phyloP scores from a whole-genome alignment of 2,797 vertebrate genomes.

The Melanotaenia pygmaea region DNA sequence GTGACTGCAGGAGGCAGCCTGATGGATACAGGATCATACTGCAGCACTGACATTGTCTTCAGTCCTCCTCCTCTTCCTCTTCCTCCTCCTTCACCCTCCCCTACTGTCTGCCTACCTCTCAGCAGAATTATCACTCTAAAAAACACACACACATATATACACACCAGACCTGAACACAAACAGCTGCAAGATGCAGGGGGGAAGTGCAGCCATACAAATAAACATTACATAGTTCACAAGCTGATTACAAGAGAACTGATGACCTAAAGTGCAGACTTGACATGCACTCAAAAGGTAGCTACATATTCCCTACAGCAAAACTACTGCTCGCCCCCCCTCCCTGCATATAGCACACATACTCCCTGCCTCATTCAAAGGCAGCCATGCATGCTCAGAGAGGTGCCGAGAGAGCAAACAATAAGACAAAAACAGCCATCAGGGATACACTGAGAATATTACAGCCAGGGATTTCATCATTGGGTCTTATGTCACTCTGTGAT shows the following conservation, averaged over 20 bases:
- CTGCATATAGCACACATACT: constrained; percentile 25
- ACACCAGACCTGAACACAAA: constrained; percentile 33
- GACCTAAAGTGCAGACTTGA: constrained; percentile 37
- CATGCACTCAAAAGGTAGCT: constrained; percentile 43
- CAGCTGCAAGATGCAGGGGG: constrained; percentile 40
- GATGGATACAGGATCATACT: constrained; percentile 81
- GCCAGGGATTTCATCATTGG: constrained; percentile 62
- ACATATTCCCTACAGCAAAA: constrained; percentile 54
- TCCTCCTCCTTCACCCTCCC: constrained; percentile 66
- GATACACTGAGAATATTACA: constrained; percentile 49
- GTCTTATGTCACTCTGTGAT: constrained; percentile 52
- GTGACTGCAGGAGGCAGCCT: constrained; percentile 78
- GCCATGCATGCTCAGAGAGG: constrained; percentile 64
- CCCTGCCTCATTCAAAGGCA: constrained; percentile 59
- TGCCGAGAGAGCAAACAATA: constrained; percentile 56
- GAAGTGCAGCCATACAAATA: constrained; percentile 39
- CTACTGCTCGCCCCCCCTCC: constrained; percentile 12
- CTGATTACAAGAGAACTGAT: constrained; percentile 37
- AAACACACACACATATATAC: constrained; percentile 28
- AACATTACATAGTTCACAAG: constrained; percentile 29
- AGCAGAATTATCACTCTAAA: constrained; percentile 77
- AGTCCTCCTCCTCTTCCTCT: constrained; percentile 66
- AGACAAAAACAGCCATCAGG: constrained; percentile 53
- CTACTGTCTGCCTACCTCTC: constrained; percentile 75
- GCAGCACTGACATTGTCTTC: constrained; percentile 82